Evolutionary conservation across 2,113 vertebrate genomes (phyloP), one percentile per base, ranked within the genome.

Genomic region (Sturnus vulgaris): DNA sequence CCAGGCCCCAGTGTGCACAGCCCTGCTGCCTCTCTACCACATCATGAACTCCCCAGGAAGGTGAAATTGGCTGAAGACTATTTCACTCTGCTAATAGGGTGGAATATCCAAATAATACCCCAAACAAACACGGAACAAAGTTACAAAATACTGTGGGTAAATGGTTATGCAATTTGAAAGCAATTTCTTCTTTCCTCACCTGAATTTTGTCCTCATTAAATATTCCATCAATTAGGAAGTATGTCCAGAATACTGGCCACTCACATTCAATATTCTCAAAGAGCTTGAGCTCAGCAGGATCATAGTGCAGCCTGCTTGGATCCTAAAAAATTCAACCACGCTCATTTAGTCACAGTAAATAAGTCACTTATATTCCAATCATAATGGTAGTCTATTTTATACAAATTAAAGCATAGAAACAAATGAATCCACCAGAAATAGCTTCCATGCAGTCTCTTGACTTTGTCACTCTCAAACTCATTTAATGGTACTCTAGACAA

Each of bases 191-290:
- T 82, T 63, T 81, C 93, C 95, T 96, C 95, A 99, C 99, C 99
- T 99, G 99, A 76, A 99, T 98, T 46, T 98, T 98, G 56, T 99
- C 99, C 69, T 97, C 98, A 64, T 78, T 97, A 94, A 99, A 99
- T 85, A 99, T 96, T 24, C 99, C 99, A 87, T 99, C 99, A 73
- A 99, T 98, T 73, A 99, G 98, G 76, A 99, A 98, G 64, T 99
- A 99, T 0, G 99, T 99, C 99, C 99, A 99, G 97, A 99, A 99
- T 24, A 99, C 98, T 0, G 99, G 99, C 99, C 99, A 99, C 79
- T 99, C 99, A 85, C 99, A 99, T 96, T 99, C 99, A 59, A 99
- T 99, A 77, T 99, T 99, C 97, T 99, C 99, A 97, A 99, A 99
- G 66, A 99, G 98, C 91, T 99, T 99, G 82, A 99, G 98, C 94